Conservation (phyloP, 2,888 invertebrate species). For the Arge pagana region DNA sequence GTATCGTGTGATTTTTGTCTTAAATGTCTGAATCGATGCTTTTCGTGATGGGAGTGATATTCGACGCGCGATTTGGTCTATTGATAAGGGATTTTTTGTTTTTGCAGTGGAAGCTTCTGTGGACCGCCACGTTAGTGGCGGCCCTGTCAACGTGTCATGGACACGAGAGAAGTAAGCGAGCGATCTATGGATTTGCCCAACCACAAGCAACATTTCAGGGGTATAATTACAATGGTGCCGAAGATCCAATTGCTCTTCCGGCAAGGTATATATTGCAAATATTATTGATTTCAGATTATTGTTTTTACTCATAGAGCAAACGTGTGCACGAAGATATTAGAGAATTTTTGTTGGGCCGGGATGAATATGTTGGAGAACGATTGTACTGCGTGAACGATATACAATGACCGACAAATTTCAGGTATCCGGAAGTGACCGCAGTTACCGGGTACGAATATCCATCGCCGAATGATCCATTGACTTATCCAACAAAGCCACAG, state of each 20-base stretch:
- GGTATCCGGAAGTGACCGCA: neutral
- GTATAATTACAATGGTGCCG: conserved; percentile 45
- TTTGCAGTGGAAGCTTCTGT: conserved; percentile 50
- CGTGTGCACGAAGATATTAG: too few species aligned
- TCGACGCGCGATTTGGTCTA: neutral
- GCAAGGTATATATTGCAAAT: too few species aligned
- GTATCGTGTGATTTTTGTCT: neutral
- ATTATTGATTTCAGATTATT: too few species aligned
- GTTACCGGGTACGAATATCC: conserved; percentile 25
- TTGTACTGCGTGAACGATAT: too few species aligned
- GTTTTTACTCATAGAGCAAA: too few species aligned
- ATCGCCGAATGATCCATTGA: conserved; percentile 25
- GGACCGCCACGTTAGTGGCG: conserved; percentile 50
- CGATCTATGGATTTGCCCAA: conserved; percentile 43
- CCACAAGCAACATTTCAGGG: conserved; percentile 44
- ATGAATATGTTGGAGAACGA: too few species aligned
- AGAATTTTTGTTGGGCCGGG: too few species aligned
- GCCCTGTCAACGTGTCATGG: conserved; percentile 48
- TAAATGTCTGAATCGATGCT: neutral
- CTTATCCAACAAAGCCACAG: conserved; percentile 51
- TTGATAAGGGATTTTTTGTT: too few species aligned
- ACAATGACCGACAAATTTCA: too few species aligned
- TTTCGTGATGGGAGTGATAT: neutral
- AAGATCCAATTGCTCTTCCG: conserved; percentile 45
- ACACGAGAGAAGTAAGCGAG: conserved; percentile 46